Evolutionary conservation across 1,140 invertebrate genomes (phyloP).

Genomic region (Philopotamus ludificatus): DNA sequence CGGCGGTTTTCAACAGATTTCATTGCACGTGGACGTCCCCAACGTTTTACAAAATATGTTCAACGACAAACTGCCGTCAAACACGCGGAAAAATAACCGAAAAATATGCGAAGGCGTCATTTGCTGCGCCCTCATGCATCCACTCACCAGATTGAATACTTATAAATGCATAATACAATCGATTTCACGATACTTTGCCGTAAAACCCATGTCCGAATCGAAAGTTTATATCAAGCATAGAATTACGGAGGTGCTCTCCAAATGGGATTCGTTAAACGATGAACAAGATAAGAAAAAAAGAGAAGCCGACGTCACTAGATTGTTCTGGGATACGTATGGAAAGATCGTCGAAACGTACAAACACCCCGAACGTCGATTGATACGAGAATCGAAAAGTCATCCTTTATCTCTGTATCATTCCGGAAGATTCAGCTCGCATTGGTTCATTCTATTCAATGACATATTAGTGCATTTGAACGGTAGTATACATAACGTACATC

Average conservation of each 20-base stretch:
- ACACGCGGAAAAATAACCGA: slow-evolving; percentile 58
- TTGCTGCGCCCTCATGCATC: slow-evolving; percentile 60
- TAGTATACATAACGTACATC: slow-evolving; percentile 62
- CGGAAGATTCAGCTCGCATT: slow-evolving; percentile 68
- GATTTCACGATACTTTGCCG: slow-evolving; percentile 49
- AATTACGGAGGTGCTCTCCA: slow-evolving; percentile 53
- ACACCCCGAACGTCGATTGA: slow-evolving; percentile 67
- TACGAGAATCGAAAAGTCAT: slow-evolving; percentile 73
- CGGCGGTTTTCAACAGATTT: slow-evolving; percentile 68
- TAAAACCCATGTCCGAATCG: slow-evolving; percentile 47
- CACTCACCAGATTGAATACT: slow-evolving; percentile 59
- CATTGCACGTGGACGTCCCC: slow-evolving; percentile 61
- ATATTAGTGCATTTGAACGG: slow-evolving; percentile 70
- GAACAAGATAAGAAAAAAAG: slow-evolving; percentile 62
- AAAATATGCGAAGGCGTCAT: slow-evolving; percentile 60
- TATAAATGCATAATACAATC: slow-evolving; percentile 58
- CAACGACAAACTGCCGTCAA: slow-evolving; percentile 56
- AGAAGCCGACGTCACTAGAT: slow-evolving; percentile 69
- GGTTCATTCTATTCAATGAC: slow-evolving; percentile 76
- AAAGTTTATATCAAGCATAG: slow-evolving; percentile 50
- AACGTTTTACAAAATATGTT: slow-evolving; percentile 61
- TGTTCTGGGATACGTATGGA: slow-evolving; percentile 74
- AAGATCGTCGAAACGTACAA: slow-evolving; percentile 64
- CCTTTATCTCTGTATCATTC: slow-evolving; percentile 68
- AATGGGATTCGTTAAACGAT: slow-evolving; percentile 63